Evolutionary conservation across 2,797 vertebrate genomes (phyloP).

Genomic region (Rhincodon typus): DNA sequence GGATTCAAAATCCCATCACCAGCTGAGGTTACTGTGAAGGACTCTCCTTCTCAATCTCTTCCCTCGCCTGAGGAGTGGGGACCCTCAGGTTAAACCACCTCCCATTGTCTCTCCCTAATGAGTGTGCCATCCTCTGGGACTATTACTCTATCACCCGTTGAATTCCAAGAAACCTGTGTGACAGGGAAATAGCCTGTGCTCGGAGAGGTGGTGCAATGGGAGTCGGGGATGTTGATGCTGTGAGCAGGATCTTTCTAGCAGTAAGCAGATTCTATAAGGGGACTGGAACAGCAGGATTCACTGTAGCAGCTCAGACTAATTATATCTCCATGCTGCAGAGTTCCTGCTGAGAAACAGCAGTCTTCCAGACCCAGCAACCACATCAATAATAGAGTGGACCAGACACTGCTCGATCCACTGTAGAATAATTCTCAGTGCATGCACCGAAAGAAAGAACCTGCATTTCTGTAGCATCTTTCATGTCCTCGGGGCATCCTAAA

Average conservation of each 20-base stretch:
- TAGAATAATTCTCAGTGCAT: not conserved
- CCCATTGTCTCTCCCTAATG: too few species aligned
- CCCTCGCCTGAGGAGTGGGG: too few species aligned
- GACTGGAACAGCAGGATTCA: not conserved
- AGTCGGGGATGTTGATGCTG: not conserved
- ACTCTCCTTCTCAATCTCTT: too few species aligned
- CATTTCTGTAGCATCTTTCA: not conserved
- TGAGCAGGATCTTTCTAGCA: not conserved
- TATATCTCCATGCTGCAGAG: not conserved
- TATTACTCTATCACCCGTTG: not conserved
- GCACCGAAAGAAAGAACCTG: not conserved
- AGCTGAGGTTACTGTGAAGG: too few species aligned
- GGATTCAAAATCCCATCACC: too few species aligned
- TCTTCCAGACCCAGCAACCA: not conserved
- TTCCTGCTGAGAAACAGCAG: not conserved
- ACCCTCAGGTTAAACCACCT: too few species aligned
- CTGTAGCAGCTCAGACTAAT: not conserved
- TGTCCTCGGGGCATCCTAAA: not conserved
- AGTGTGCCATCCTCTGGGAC: not conserved
- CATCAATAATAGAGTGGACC: not conserved
- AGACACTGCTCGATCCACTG: not conserved
- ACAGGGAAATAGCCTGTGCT: not conserved
- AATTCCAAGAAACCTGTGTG: not conserved
- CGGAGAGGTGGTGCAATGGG: not conserved
- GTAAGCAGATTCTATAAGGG: not conserved